Conservation (phyloP, 2,888 invertebrate species). For the Noctua fimbriata region DNA sequence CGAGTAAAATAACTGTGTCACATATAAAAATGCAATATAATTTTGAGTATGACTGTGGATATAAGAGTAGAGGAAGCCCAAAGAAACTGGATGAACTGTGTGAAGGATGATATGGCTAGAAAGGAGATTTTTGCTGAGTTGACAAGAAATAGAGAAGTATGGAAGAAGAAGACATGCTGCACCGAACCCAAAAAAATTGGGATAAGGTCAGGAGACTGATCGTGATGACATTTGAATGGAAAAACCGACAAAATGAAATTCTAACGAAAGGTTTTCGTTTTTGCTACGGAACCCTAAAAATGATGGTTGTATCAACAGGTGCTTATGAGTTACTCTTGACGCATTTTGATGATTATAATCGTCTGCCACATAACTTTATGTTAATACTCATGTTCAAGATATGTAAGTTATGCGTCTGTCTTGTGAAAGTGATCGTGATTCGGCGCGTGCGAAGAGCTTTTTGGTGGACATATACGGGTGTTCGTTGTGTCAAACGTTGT, state of each 20-base stretch:
- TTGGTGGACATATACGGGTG: slow-evolving; percentile 56
- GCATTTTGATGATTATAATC: not conserved
- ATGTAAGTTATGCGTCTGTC: slow-evolving; percentile 66
- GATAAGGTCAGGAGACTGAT: too few relatives aligned
- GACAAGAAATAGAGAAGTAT: not conserved
- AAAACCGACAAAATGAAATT: not conserved
- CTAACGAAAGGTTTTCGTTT: not conserved
- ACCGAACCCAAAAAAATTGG: too few relatives aligned
- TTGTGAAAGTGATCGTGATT: slow-evolving; percentile 74
- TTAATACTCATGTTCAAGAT: slow-evolving; percentile 43
- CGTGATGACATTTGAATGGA: not conserved
- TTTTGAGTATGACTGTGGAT: not conserved
- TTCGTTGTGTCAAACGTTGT: slow-evolving; percentile 42
- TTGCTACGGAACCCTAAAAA: not conserved
- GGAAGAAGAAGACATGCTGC: not conserved
- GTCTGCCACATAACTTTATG: slow-evolving; percentile 4
- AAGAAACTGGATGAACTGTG: not conserved
- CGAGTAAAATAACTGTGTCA: too few relatives aligned
- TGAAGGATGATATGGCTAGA: too few relatives aligned
- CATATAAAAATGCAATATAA: too few relatives aligned
- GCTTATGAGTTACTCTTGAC: not conserved
- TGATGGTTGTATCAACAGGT: not conserved
- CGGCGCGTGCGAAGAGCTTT: slow-evolving; percentile 63
- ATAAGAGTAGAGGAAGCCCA: not conserved
- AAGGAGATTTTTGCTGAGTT: too few relatives aligned